These are phyloP conservation scores for Myotis yumanensis DNA, from an alignment of 2,113 vertebrate species.

Conservation along the genomic window DNA sequence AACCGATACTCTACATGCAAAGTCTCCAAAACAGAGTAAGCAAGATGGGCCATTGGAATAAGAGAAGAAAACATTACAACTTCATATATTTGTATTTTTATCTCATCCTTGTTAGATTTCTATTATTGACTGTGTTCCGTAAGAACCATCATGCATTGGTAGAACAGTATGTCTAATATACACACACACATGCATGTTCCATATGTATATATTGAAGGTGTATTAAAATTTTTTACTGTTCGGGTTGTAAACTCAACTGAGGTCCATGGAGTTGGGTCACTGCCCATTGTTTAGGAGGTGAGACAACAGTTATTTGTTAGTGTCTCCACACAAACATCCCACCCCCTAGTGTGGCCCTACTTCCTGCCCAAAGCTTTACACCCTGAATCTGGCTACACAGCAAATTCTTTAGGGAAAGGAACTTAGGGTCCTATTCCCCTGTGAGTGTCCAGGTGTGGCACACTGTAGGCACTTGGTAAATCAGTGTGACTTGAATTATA, in stretches of 20 bases:
- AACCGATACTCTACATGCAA: background rate
- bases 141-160: background rate
- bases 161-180: background rate
- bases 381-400: background rate
- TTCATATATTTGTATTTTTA: background rate
- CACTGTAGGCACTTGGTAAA: background rate
- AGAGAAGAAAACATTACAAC: background rate
- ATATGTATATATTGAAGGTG: background rate
- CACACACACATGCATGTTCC: background rate
- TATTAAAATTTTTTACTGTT: background rate
- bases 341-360: background rate
- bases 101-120: background rate
- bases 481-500: background rate
- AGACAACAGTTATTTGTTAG: background rate
- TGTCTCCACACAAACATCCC: background rate
- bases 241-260: background rate
- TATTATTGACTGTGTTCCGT: background rate
- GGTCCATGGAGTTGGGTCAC: background rate
- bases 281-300: background rate
- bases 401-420: background rate
- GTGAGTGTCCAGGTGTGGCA: background rate
- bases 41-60: slow-evolving; percentile 3
- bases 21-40: background rate
- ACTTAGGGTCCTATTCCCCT: background rate
- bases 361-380: background rate